Percentiles rank a stretch among this genome's conserved stretches.
Conservation (phyloP, 2,797 vertebrate genomes). For the Oceanodroma leucorhoa region DNA sequence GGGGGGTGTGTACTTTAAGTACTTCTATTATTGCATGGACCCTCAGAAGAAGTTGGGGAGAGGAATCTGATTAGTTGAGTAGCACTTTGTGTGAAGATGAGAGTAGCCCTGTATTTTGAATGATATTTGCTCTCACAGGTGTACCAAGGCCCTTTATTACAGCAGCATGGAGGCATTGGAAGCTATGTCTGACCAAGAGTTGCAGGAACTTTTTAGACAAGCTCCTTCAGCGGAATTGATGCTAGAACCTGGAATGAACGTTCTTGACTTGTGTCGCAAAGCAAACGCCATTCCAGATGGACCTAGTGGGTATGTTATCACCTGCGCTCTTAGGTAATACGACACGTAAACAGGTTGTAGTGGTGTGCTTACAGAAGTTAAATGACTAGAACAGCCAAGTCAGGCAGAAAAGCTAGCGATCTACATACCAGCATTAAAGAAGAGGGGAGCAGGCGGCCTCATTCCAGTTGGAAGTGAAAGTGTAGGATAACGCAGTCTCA, state of each 20-base stretch:
- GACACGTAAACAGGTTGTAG: background rate
- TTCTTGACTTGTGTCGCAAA: conserved; percentile 87
- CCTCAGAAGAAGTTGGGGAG: background rate
- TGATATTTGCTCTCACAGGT: conserved; percentile 74
- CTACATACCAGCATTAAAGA: background rate
- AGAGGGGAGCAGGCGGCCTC: background rate
- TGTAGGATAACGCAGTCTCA: background rate
- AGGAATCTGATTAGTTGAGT: background rate
- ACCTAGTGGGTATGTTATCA: conserved; percentile 82
- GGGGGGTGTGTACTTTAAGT: background rate
- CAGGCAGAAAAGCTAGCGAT: background rate
- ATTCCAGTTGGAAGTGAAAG: background rate
- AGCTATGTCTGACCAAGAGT: conserved; percentile 90
- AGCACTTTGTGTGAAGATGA: background rate
- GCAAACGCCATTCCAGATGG: conserved; percentile 88
- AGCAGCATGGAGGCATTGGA: conserved; percentile 86
- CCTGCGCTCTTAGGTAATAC: background rate
- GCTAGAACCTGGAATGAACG: conserved; percentile 88
- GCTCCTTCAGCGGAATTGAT: conserved; percentile 89
- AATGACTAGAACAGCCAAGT: background rate
- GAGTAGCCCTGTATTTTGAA: background rate
- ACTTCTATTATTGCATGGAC: background rate
- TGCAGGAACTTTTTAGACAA: conserved; percentile 91
- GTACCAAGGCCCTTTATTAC: conserved; percentile 88
- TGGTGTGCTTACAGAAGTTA: background rate